These are phyloP conservation scores for Xiphias gladius DNA, from an alignment of 2,113 vertebrate genomes.

Conservation along the genomic window DNA sequence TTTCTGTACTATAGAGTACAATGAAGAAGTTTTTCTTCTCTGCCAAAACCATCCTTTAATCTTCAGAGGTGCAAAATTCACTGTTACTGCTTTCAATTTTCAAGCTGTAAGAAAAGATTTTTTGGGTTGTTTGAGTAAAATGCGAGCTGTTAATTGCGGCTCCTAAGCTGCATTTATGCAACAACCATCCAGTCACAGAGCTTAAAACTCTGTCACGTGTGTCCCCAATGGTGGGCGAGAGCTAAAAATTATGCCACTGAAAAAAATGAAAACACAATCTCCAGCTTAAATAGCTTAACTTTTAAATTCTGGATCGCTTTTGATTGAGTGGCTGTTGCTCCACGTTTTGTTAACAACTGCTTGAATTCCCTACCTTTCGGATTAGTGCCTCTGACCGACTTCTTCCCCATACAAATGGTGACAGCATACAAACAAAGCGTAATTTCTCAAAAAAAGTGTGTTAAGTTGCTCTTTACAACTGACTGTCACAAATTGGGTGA, in stretches of 20 bases:
- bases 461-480: not conserved
- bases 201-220: constrained; percentile 7
- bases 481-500: not conserved
- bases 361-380: not conserved
- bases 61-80: too few relatives aligned
- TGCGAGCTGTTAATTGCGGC: not conserved
- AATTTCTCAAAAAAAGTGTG: not conserved
- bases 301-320: not conserved
- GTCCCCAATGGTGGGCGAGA: not conserved
- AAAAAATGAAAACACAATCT: constrained; percentile 11
- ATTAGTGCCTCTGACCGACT: not conserved
- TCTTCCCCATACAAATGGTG: not conserved
- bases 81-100: not conserved
- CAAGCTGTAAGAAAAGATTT: not conserved
- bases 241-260: not conserved
- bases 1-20: not conserved
- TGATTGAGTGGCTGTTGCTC: not conserved
- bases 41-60: not conserved
- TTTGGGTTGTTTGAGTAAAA: not conserved
- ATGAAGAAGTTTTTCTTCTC: not conserved
- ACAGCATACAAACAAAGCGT: not conserved
- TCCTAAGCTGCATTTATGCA: not conserved
- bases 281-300: not conserved
- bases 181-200: not conserved
- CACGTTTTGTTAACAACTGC: not conserved